A percentile compares a stretch with the other conserved stretches of the same genome.
phyloP scores from a whole-genome alignment of 2,113 vertebrate genomes.

The Otis tarda region DNA sequence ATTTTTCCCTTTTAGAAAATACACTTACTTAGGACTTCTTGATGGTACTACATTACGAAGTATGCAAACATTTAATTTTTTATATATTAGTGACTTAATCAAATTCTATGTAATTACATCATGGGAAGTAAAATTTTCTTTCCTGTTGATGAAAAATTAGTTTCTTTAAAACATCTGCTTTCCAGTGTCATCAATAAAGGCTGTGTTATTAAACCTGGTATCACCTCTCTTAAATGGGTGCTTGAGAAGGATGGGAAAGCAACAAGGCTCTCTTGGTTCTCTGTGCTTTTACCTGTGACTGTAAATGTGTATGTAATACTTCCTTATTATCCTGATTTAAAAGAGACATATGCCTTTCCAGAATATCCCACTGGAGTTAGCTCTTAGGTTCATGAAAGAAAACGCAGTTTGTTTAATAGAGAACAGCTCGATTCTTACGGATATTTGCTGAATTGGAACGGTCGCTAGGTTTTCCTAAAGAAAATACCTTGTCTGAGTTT shows the following conservation, averaged over 20 bases:
- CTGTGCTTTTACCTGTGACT: neutral
- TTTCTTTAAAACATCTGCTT: slow-evolving; percentile 35
- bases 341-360: neutral
- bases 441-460: neutral
- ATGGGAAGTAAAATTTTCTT: neutral
- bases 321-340: neutral
- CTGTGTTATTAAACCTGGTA: neutral
- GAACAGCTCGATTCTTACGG: neutral
- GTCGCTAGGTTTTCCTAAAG: neutral
- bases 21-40: slow-evolving; percentile 12
- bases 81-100: neutral
- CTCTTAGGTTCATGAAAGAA: neutral
- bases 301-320: neutral
- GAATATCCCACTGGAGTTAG: neutral
- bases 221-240: neutral
- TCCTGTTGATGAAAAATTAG: slow-evolving; percentile 7
- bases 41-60: slow-evolving; percentile 18
- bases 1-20: slow-evolving; percentile 39
- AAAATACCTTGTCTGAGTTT: neutral
- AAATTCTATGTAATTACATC: neutral
- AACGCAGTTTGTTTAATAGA: neutral
- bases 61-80: neutral
- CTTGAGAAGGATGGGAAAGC: neutral
- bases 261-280: neutral
- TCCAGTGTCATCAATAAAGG: slow-evolving; percentile 48